Percentiles rank a stretch among this genome's conserved stretches.
These are phyloP conservation scores for Sarcophaga bullata DNA, from an alignment of 1,140 invertebrate species.

Conservation along the genomic window DNA sequence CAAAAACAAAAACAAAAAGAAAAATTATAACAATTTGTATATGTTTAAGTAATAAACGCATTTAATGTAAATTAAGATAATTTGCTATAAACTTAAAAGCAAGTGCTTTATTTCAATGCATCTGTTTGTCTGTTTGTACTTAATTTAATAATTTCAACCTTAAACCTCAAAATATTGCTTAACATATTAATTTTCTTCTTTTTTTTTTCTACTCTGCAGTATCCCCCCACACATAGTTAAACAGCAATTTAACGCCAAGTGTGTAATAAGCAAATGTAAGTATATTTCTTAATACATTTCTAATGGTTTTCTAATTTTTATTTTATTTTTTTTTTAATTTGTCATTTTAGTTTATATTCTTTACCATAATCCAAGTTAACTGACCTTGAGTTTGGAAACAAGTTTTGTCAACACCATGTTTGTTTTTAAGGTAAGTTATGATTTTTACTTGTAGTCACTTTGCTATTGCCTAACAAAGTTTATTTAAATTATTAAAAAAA, in stretches of 20 bases:
- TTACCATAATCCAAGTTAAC: too few relatives aligned
- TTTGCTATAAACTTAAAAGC: neutral
- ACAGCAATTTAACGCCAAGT: constrained; percentile 14
- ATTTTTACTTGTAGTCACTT: too few relatives aligned
- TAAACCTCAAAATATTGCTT: neutral
- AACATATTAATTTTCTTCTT: neutral
- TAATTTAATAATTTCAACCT: constrained; percentile 15
- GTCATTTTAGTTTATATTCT: too few relatives aligned
- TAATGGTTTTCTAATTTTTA: too few relatives aligned
- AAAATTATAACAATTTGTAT: constrained; percentile 37
- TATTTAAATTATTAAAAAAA: too few relatives aligned
- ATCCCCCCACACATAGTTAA: neutral
- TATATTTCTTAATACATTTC: too few relatives aligned
- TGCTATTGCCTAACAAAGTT: too few relatives aligned
- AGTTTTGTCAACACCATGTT: too few relatives aligned
- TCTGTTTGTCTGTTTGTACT: neutral
- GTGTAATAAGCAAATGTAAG: neutral
- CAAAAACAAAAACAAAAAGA: constrained; percentile 23
- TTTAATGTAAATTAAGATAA: constrained; percentile 40
- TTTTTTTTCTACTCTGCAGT: neutral
- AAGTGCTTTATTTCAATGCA: neutral
- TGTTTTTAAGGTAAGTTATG: too few relatives aligned
- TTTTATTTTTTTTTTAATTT: too few relatives aligned
- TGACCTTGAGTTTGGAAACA: too few relatives aligned
- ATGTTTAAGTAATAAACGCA: constrained; percentile 37